These are phyloP conservation scores for Celastrina argiolus DNA, from an alignment of 2,888 invertebrate species.

Conservation along the genomic window DNA sequence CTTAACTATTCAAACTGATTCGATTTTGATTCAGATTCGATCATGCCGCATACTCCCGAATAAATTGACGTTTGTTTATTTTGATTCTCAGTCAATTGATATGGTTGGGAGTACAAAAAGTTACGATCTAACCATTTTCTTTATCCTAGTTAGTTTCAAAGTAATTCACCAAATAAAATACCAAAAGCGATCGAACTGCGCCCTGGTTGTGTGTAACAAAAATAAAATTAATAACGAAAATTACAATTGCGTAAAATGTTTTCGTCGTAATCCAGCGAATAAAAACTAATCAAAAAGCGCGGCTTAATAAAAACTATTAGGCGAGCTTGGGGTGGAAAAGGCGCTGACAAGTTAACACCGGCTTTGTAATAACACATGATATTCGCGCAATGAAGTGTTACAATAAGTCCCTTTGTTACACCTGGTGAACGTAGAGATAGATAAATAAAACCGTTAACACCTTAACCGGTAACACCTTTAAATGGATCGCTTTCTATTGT, in stretches of 20 bases:
- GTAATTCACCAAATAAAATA: no score
- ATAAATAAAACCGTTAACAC: background rate
- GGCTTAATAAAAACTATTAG: conserved; percentile 13
- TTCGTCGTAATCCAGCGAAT: background rate
- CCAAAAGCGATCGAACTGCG: no score
- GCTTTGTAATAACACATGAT: conserved; percentile 40
- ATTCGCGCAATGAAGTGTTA: conserved; percentile 39
- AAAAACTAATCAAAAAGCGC: conserved; percentile 19
- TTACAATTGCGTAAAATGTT: background rate
- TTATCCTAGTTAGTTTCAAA: no score
- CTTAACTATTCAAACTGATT: no score
- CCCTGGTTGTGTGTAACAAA: background rate
- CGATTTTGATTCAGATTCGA: no score
- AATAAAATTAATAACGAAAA: background rate
- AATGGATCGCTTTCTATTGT: background rate
- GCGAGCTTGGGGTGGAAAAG: conserved; percentile 23
- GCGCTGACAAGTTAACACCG: conserved; percentile 35
- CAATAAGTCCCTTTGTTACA: conserved; percentile 34
- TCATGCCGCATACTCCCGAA: no score
- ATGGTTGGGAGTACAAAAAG: no score
- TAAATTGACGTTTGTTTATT: no score
- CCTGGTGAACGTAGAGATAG: background rate
- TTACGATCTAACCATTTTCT: no score
- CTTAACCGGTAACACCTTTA: background rate
- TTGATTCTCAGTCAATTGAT: no score